phyloP scores from a whole-genome alignment of 2,113 vertebrate species.

The Xiphorhynchus elegans region DNA sequence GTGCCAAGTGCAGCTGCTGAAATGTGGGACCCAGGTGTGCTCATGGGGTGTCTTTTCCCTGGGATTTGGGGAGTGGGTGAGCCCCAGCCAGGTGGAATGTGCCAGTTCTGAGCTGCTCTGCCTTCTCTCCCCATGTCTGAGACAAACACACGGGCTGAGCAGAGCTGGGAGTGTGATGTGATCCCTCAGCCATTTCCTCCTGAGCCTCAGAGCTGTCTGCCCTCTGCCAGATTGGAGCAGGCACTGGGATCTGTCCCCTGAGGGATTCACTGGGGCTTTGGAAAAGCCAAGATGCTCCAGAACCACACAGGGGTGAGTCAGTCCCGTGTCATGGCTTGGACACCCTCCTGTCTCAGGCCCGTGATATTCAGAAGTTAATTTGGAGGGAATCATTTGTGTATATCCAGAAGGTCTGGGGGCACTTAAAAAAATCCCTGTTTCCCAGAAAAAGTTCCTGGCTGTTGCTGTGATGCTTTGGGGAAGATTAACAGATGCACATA shows the following conservation, averaged over 20 bases:
- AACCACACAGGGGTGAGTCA: neutral
- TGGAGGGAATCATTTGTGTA: neutral
- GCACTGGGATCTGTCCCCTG: neutral
- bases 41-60: neutral
- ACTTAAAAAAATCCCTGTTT: neutral
- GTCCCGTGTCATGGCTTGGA: neutral
- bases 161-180: neutral
- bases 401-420: neutral
- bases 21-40: neutral
- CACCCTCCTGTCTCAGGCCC: neutral
- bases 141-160: neutral
- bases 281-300: neutral
- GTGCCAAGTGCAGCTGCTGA: neutral
- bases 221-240: neutral
- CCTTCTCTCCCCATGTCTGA: neutral
- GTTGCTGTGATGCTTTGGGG: neutral
- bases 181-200: conserved; percentile 59
- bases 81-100: neutral
- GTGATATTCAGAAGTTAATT: neutral
- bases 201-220: neutral
- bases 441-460: neutral
- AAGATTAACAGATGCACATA: neutral
- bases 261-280: neutral
- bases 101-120: neutral
- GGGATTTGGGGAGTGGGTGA: neutral